Percentiles rank a stretch among this genome's conserved stretches.
Evolutionary conservation across 2,797 vertebrate species (phyloP).

Genomic region (Acrocephalus scirpaceus): DNA sequence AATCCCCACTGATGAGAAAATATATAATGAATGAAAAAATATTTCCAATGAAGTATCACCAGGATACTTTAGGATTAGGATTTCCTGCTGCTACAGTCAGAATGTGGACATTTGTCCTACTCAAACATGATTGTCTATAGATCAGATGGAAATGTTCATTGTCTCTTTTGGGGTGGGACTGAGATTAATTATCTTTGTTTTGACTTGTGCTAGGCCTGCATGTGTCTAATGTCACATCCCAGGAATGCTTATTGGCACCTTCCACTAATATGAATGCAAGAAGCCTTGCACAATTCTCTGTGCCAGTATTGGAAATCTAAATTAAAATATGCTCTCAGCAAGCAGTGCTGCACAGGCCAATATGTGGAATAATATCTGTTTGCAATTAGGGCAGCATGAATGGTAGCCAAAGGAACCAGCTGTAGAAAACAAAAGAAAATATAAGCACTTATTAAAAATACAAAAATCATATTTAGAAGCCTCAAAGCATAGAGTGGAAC

Average conservation of each 20-base stretch:
- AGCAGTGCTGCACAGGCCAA: background rate
- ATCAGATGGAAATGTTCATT: background rate
- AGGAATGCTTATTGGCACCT: background rate
- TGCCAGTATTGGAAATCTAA: background rate
- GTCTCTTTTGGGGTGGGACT: background rate
- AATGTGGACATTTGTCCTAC: background rate
- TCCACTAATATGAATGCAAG: background rate
- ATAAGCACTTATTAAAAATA: background rate
- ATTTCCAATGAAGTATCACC: background rate
- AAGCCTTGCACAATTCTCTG: background rate
- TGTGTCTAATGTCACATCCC: background rate
- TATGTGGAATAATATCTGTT: background rate
- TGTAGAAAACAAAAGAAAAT: slow-evolving; percentile 11
- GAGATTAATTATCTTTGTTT: background rate
- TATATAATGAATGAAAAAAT: background rate
- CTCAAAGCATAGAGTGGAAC: background rate
- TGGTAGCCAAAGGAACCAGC: background rate
- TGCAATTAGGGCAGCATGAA: background rate
- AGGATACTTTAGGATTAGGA: background rate
- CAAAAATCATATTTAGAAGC: background rate
- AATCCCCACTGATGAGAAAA: background rate
- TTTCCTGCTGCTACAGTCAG: background rate
- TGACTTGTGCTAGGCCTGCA: background rate
- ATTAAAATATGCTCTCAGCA: background rate
- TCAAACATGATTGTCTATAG: background rate